Evolutionary conservation across 2,888 invertebrate species (phyloP), one percentile per base, ranked within the genome.

Genomic region (Tenthredo mesomela): DNA sequence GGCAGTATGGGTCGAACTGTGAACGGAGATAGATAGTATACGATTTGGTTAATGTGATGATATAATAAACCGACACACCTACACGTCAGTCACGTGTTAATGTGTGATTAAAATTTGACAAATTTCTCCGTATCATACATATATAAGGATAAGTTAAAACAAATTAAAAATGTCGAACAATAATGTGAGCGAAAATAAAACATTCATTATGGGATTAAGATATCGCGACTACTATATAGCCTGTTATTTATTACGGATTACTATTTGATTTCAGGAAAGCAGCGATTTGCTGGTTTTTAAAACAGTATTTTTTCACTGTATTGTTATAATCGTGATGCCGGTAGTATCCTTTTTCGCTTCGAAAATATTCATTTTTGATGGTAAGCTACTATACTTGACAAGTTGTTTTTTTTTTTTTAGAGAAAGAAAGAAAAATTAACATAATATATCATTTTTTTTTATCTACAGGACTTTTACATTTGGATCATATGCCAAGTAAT

Each of bases 311-410:
- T 95, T 95, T 89, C 97, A 97, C 93, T 96, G 96, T 92, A 93
- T 96, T 84, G 94, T 97, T 85, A 97, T 97, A 89, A 96, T 97
- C 86, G 94, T 96, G 80, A 95, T 97, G 86, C 97, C 97, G 37
- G 96, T 97, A 75, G 88, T 95, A 40, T 95, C 96, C 29, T 97
- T 97, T 92, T 97, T 97, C 90, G 90, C 93, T 12, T 94, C 95
- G 47, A 97, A 97, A 93, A 92, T 94, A 77, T 93, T 96, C 85
- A 89, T 97, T 85, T 96, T 97, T 91, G 96, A 97, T 94, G 95
- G 96, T 94, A 93, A 95, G 87, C 93, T 95, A 71, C n/a, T n/a
- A n/a, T n/a, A n/a, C n/a, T n/a, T 73, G 1, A 21, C 21, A n/a
- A 18, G 9, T 73, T 92, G 47, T 37, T 37, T 37, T 29, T 29